Evolutionary conservation across 2,888 invertebrate species (phyloP), one percentile per base, ranked within the genome.

Genomic region (Lasioglossum malachurum): DNA sequence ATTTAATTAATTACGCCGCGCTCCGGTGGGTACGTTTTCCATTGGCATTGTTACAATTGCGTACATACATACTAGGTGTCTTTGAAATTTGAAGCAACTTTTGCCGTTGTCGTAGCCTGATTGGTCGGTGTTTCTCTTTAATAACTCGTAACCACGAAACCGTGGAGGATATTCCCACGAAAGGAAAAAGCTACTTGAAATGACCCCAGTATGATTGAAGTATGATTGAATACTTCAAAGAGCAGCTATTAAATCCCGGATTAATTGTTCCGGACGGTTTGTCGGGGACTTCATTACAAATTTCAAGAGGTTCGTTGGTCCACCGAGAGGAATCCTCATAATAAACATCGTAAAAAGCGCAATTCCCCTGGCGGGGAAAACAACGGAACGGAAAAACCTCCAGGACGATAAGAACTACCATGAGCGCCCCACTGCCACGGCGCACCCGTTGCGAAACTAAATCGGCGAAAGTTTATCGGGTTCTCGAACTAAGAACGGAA

Each of bases 401-500:
- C 31, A 46, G 46, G 12, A 35, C 81, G 73, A 88, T 89, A 83
- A 89, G 78, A 69, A 75, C 76, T 38, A 23, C 23, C 19, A 71
- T 53, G 75, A 64, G 49, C 2, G 2, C 49, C 49, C 46, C 0
- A 35, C 35, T 35, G 4, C 35, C 35, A 35, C 4, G 4, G 4
- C 53, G n/a, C 16, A 16, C 46, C 71, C 46, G 84, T 64, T 60
- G 76, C 23, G 80, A 60, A 78, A 80, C 67, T 49, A 71, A 86
- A 83, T 89, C 80, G 71, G 67, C 57, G 46, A 74, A 69, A 84
- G 72, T 89, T 87, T 72, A 84, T 89, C 84, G 78, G 71, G 78
- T 84, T 77, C 75, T 27, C 57, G 64, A 67, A 46, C 38, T 41
- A 44, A 49, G 77, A 74, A 78, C 87, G 57, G 80, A 80, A 82